A percentile compares a stretch with the other conserved stretches of the same genome.
Conservation (phyloP, 2,113 vertebrate species). For the Nothocercus nigrocapillus region DNA sequence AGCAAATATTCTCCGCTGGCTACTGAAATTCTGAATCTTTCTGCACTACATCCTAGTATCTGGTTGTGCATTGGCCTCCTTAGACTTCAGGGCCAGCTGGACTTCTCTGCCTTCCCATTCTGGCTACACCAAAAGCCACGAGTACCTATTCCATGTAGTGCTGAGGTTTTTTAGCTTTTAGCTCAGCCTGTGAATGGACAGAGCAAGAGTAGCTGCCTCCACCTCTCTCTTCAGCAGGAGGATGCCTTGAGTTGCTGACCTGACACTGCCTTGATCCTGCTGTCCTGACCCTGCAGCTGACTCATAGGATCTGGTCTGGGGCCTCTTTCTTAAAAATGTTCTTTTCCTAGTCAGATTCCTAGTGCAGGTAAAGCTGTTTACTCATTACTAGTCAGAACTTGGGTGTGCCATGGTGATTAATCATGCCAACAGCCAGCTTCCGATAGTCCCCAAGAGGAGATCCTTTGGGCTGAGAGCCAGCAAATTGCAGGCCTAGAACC, state of each 20-base stretch:
- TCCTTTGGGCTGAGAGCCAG: neutral
- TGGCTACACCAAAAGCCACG: neutral
- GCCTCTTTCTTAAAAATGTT: neutral
- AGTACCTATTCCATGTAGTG: neutral
- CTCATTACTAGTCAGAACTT: neutral
- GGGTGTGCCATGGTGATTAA: conserved; percentile 22
- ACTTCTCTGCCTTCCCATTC: neutral
- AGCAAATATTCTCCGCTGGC: neutral
- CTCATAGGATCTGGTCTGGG: neutral
- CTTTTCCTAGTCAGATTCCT: neutral
- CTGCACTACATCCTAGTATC: neutral
- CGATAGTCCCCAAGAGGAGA: neutral
- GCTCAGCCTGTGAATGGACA: accelerated
- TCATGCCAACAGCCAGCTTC: conserved; percentile 6
- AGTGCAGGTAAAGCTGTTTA: neutral
- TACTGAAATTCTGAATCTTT: neutral
- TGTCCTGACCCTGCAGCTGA: neutral
- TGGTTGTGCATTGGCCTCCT: neutral
- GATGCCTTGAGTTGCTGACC: neutral
- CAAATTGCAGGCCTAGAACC: neutral
- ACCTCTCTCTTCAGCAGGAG: neutral
- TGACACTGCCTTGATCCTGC: neutral
- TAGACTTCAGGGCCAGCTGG: neutral
- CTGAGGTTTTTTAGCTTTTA: neutral
- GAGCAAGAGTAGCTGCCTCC: neutral